Evolutionary conservation across 1,140 invertebrate genomes (phyloP), one percentile per base, ranked within the genome.

Genomic region (Cryptotermes secundus): DNA sequence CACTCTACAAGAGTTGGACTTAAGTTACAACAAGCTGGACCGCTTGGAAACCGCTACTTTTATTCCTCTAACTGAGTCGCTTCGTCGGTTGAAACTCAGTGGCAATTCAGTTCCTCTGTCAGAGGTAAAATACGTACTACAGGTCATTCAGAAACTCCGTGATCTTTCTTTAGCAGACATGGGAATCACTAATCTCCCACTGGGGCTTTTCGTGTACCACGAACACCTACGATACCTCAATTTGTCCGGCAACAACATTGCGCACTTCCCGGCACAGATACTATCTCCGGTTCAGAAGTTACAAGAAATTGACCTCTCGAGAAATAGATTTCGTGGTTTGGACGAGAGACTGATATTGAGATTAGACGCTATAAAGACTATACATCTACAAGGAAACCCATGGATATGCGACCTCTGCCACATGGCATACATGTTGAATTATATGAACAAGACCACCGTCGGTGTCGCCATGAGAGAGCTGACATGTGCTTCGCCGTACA

Each of bases 21-120:
- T 96, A 42, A 93, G 94, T 83, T 93, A 94, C 88, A 96, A 96
- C 87, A 94, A 94, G 88, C 90, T 96, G 82, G 92, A 93, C 85
- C 91, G 91, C 31, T 90, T 95, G 72, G 93, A 94, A 87, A 88
- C 92, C 34, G 89, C 91, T 83, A 91, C 92, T 0, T 92, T 95
- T 84, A 88, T 91, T 26, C 93, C 93, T 1, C 87, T 94, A 10
- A 90, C 92, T 9, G 92, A 93, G 82, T 92, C 92, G 45, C 89
- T 96, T 84, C 88, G 90, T 81, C 91, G 89, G 36, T 90, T 96
- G 0, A 92, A 93, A 85, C 91, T 96, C 16, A 94, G 94, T 84
- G 94, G 94, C 4, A 96, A 96, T 87, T 87, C 88, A 84, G 89
- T 90, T 83, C 90, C 90, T 85, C 88, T 87, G 79, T 86, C 87